These are phyloP conservation scores for Acanthosepion esculentum DNA, from an alignment of 2,888 invertebrate species.

Conservation along the genomic window DNA sequence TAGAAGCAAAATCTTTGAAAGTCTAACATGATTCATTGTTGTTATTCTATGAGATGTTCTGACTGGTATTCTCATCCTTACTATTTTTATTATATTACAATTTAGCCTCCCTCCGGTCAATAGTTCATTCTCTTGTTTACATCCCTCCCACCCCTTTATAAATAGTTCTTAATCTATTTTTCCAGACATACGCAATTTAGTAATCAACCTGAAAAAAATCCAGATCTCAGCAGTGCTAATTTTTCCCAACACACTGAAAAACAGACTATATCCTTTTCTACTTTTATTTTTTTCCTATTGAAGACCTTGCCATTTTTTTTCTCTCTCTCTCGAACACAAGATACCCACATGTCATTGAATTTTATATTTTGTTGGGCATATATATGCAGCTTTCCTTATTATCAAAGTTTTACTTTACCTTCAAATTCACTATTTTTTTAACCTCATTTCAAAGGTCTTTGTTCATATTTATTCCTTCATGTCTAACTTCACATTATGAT, in stretches of 20 bases:
- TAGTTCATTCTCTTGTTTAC: background rate
- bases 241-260: background rate
- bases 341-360: too few relatives aligned
- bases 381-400: too few relatives aligned
- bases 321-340: background rate
- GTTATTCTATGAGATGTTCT: background rate
- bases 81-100: background rate
- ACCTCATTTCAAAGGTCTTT: background rate
- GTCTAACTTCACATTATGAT: background rate
- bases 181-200: background rate
- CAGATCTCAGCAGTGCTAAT: background rate
- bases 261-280: background rate
- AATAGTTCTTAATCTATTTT: background rate
- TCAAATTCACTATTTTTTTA: background rate
- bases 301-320: background rate
- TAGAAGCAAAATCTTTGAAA: background rate
- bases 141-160: background rate
- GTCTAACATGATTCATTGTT: background rate
- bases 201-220: background rate
- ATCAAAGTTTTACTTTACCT: too few relatives aligned
- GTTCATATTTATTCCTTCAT: background rate
- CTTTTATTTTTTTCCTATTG: background rate
- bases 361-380: too few relatives aligned
- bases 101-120: background rate
- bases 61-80: background rate